A percentile compares a stretch with the other conserved stretches of the same genome.
These are phyloP conservation scores for Disparrhopalites patrizii DNA, from an alignment of 2,888 invertebrate genomes.

Conservation along the genomic window DNA sequence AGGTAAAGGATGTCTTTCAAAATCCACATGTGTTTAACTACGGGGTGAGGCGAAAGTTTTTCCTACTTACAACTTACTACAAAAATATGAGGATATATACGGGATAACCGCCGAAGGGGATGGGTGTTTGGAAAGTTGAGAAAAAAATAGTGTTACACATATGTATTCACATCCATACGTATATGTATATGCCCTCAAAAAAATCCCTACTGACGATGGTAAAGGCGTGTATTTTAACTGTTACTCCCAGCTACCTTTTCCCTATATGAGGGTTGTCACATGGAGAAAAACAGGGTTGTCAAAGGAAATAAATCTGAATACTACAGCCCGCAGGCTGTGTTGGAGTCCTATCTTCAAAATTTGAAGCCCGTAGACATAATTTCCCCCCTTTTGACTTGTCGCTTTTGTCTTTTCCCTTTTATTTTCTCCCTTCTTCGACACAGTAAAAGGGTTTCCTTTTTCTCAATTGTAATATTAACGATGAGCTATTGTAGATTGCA, in stretches of 20 bases:
- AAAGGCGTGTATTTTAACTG: too few relatives aligned
- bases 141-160: too few relatives aligned
- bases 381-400: too few relatives aligned
- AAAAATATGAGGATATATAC: not conserved
- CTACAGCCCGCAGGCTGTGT: conserved; percentile 5
- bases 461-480: conserved; percentile 14
- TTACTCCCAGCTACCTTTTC: too few relatives aligned
- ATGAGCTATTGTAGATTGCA: conserved; percentile 13
- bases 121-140: not conserved
- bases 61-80: not conserved
- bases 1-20: conserved; percentile 11
- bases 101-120: conserved; percentile 6
- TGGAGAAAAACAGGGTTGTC: conserved; percentile 17
- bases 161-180: too few relatives aligned
- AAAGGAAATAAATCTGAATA: conserved; percentile 23
- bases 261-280: conserved; percentile 17
- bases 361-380: conserved; percentile 16
- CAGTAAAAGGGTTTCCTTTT: not conserved
- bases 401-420: not conserved
- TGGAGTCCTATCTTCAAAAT: too few relatives aligned
- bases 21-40: not conserved
- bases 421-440: not conserved
- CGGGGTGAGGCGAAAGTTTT: conserved; percentile 20
- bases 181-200: too few relatives aligned
- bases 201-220: too few relatives aligned